phyloP scores from a whole-genome alignment of 2,888 invertebrate species.

The Chouioia cunea region DNA sequence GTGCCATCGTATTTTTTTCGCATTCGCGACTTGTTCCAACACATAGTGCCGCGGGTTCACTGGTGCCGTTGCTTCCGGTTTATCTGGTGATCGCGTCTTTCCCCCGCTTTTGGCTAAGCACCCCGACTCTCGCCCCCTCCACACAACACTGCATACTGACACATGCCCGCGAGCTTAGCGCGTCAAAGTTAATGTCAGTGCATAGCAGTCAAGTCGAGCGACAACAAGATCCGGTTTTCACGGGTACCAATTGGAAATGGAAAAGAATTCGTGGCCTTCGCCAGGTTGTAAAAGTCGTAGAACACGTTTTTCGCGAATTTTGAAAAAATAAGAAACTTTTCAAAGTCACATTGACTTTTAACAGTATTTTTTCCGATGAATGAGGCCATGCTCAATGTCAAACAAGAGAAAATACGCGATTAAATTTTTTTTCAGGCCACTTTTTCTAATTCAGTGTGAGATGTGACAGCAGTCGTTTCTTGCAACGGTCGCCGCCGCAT shows the following conservation, averaged over 20 bases:
- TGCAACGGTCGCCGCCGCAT: conserved; percentile 10
- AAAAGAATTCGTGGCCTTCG: conserved; percentile 6
- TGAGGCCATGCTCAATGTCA: too few species aligned
- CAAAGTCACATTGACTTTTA: too few species aligned
- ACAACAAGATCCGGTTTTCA: too few species aligned
- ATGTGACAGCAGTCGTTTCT: conserved; percentile 26
- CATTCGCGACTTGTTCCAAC: neutral
- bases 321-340: too few species aligned
- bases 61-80: conserved; percentile 37
- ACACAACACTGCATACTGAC: conserved; percentile 13
- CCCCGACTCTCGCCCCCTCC: conserved; percentile 21
- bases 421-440: conserved; percentile 27
- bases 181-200: conserved; percentile 19
- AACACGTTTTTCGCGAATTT: too few species aligned
- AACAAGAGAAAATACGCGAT: neutral
- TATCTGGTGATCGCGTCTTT: conserved; percentile 14
- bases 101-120: conserved; percentile 17
- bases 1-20: conserved; percentile 29
- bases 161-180: conserved; percentile 1
- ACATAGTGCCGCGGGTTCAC: conserved; percentile 42
- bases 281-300: neutral
- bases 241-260: neutral
- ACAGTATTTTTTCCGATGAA: too few species aligned
- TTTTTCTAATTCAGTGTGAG: conserved; percentile 24
- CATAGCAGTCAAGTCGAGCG: conserved; percentile 2